These are phyloP conservation scores for Hoplodrina ambigua DNA, from an alignment of 2,888 invertebrate genomes.

Conservation along the genomic window DNA sequence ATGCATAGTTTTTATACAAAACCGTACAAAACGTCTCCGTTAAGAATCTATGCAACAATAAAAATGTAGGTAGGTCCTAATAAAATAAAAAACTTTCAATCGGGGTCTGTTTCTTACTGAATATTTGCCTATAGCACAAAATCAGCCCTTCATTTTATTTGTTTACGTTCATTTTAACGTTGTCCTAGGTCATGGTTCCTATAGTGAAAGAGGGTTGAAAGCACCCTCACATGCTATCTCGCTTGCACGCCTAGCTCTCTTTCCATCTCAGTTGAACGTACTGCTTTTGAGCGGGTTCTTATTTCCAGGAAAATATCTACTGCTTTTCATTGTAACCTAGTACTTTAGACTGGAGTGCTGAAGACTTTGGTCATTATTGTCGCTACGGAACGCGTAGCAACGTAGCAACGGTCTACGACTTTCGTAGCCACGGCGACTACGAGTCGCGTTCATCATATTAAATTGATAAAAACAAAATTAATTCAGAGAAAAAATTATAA, in stretches of 20 bases:
- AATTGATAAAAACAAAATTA: too few relatives aligned
- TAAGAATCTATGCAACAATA: too few relatives aligned
- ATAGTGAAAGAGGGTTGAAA: slow-evolving; percentile 6
- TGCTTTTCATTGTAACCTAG: slow-evolving; percentile 14
- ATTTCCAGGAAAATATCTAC: neutral
- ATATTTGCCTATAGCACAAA: neutral
- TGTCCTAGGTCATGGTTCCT: slow-evolving; percentile 23
- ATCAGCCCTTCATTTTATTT: neutral
- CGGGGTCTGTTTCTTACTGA: too few relatives aligned
- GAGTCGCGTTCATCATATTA: too few relatives aligned
- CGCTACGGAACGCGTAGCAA: slow-evolving; percentile 20
- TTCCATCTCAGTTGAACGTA: too few relatives aligned
- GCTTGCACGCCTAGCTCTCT: neutral
- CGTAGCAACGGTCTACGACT: slow-evolving; percentile 11
- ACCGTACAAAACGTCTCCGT: too few relatives aligned
- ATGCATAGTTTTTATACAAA: too few relatives aligned
- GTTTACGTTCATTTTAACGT: neutral
- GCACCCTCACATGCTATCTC: neutral
- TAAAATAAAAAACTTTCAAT: too few relatives aligned
- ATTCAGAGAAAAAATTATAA: too few relatives aligned
- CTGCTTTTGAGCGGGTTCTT: neutral
- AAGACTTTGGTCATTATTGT: slow-evolving; percentile 13
- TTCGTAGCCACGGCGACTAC: slow-evolving; percentile 4
- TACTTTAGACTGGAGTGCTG: slow-evolving; percentile 16
- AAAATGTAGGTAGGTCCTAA: too few relatives aligned